A percentile compares a stretch with the other conserved stretches of the same genome.
These are phyloP conservation scores for Sanderia malayensis DNA, from an alignment of 30 jellyfish, hydroid and myxozoan genomes.

Conservation along the genomic window DNA sequence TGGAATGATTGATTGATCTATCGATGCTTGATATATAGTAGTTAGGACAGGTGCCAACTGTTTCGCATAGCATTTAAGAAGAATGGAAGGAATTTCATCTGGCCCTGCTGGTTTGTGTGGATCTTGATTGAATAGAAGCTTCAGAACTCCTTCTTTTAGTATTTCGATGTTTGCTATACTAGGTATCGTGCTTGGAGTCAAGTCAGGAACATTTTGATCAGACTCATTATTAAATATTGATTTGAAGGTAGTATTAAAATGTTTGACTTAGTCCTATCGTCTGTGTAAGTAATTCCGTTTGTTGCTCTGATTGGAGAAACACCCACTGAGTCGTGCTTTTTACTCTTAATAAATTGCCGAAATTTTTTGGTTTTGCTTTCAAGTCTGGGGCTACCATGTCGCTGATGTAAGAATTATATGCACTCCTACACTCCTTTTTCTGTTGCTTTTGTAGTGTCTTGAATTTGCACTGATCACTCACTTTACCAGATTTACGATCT, in stretches of 20 bases:
- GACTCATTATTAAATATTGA: slow-evolving; percentile 15
- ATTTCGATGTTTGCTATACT: slow-evolving; percentile 7
- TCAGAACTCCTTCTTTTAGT: slow-evolving; percentile 18
- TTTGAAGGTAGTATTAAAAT: slow-evolving; percentile 7
- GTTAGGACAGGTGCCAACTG: slow-evolving; percentile 13
- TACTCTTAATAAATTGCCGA: slow-evolving; percentile 14
- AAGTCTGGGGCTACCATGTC: slow-evolving; percentile 1
- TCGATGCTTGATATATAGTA: slow-evolving; percentile 29
- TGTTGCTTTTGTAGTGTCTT: slow-evolving; percentile 12
- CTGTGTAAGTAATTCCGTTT: slow-evolving; percentile 23
- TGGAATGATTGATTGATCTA: slow-evolving; percentile 4
- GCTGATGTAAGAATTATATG: slow-evolving; percentile 1
- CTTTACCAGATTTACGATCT: slow-evolving; percentile 14
- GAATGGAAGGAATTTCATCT: slow-evolving; percentile 15
- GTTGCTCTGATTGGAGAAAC: slow-evolving; percentile 20
- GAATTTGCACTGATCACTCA: not conserved
- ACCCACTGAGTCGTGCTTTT: slow-evolving; percentile 18
- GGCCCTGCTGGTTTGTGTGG: slow-evolving; percentile 49
- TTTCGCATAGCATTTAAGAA: slow-evolving; percentile 32
- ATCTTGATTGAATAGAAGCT: slow-evolving; percentile 13
- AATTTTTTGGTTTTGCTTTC: not conserved
- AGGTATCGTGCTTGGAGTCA: not conserved
- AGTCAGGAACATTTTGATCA: not conserved
- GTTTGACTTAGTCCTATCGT: slow-evolving; percentile 10
- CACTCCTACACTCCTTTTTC: slow-evolving; percentile 7